Base-by-base conservation (phyloP, 2,797 vertebrate genomes). In the Periophthalmus magnuspinnatus region DNA sequence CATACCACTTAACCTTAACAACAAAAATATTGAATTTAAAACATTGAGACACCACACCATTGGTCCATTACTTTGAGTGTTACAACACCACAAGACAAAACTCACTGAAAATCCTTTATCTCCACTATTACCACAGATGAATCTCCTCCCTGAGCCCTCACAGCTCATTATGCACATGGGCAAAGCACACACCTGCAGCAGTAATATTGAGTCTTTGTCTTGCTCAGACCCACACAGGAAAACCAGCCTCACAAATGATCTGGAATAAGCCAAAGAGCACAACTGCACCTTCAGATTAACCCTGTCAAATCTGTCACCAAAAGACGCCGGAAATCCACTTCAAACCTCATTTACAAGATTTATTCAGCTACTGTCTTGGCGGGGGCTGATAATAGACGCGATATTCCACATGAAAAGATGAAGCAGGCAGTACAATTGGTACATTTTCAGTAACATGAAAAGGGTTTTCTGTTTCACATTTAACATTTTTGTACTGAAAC, bases 271-370 rank as follows among this genome's bases (percentile, higher is more conserved):
- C 68, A 79, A 85, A 82, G 80, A 78, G 80, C 72, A 48, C 9
- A 65, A 71, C 75, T 86, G 72, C 66, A 75, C 86, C 81, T 90
- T 86, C 80, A 80, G 87, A 93, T 93, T 91, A 92, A 93, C 92
- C 93, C 91, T 91, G 90, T 88, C 78, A 81, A 83, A 79, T 84
- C 87, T 71, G 47, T 67, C 66, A 65, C 54, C 66, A 69, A 77
- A 54, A 61, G 66, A 70, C 75, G 78, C 73, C 65, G 72, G 81
- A 65, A 65, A 79, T 67, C 82, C 86, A 89, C 90, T 92, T 92
- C 80, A 91, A 90, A 93, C 78, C 88, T 90, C 72, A 92, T 92
- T 93, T 89, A 80, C 52, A 80, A 84, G 88, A 89, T 89, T 85
- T 88, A 89, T 90, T 90, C 85, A 77, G 75, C 78, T 85, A 70